Evolutionary conservation across 2,797 vertebrate genomes (phyloP).

Genomic region (Carapus acus): DNA sequence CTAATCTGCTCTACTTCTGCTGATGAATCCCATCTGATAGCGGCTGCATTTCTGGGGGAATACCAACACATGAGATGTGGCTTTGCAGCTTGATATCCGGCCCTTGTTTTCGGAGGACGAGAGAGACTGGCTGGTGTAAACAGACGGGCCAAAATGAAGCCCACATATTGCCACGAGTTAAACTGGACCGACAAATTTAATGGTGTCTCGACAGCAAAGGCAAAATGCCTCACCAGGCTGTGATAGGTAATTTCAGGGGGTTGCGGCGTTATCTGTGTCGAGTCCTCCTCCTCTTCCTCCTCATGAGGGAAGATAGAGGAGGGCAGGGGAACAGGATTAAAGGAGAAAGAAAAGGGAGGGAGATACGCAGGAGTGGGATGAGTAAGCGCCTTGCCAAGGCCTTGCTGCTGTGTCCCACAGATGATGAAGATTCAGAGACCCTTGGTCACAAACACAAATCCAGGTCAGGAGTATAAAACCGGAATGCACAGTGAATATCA

Average conservation of each 20-base stretch:
- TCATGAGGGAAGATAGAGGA: slow-evolving; percentile 40
- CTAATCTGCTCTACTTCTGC: slow-evolving; percentile 34
- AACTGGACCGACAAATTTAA: slow-evolving; percentile 55
- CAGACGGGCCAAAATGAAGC: slow-evolving; percentile 47
- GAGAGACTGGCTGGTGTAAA: slow-evolving; percentile 48
- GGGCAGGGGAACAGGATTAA: slow-evolving; percentile 56
- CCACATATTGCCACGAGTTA: slow-evolving; percentile 41
- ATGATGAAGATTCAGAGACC: slow-evolving; percentile 29
- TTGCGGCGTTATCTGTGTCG: slow-evolving; percentile 56
- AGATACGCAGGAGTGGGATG: slow-evolving; percentile 54
- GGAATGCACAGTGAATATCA: slow-evolving; percentile 15
- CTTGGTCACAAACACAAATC: slow-evolving; percentile 29
- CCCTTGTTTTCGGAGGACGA: too few species aligned
- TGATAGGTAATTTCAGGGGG: slow-evolving; percentile 64
- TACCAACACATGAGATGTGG: slow-evolving; percentile 20
- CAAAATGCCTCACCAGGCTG: slow-evolving; percentile 52
- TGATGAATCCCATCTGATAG: slow-evolving; percentile 45
- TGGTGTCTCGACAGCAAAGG: slow-evolving; percentile 47
- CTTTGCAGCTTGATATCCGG: slow-evolving; percentile 40
- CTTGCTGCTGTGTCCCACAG: slow-evolving; percentile 47
- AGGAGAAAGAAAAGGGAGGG: slow-evolving; percentile 51
- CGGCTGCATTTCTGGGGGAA: slow-evolving; percentile 41
- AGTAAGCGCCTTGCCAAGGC: slow-evolving; percentile 49
- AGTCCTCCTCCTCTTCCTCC: slow-evolving; percentile 31
- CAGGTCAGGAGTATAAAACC: slow-evolving; percentile 30